Percentiles rank a stretch among this genome's conserved stretches.
phyloP scores from a whole-genome alignment of 1,140 invertebrate genomes.

The Drosophila lacertosa region DNA sequence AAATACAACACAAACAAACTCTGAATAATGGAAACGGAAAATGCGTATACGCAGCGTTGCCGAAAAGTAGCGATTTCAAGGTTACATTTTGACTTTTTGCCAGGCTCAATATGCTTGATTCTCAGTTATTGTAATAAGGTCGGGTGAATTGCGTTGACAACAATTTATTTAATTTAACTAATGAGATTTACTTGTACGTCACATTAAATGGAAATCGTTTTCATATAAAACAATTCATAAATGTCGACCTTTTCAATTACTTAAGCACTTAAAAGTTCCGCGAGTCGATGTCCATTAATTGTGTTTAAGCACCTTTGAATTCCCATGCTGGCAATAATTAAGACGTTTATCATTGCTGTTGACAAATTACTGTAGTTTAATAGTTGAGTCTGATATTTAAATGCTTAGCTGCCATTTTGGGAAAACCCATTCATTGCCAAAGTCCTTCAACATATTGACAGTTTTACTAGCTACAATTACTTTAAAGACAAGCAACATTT shows the following conservation, averaged over 20 bases:
- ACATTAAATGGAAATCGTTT: constrained; percentile 42
- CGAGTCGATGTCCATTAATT: not conserved
- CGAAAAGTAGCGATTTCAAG: constrained; percentile 9
- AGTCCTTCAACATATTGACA: constrained; percentile 1
- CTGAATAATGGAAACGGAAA: constrained; percentile 28
- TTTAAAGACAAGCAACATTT: constrained; percentile 5
- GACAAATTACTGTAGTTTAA: not conserved
- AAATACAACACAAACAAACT: not conserved
- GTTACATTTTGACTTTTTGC: constrained; percentile 5
- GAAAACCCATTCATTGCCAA: constrained; percentile 4
- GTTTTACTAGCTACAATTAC: not conserved
- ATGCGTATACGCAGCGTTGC: constrained; percentile 31
- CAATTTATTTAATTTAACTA: constrained; percentile 47
- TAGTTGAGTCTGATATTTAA: not conserved
- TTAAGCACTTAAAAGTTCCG: constrained; percentile 15
- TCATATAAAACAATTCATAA: constrained; percentile 15
- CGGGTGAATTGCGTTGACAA: constrained; percentile 6
- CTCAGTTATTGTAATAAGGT: constrained; percentile 8
- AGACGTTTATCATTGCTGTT: not conserved
- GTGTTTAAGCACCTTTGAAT: constrained; percentile 29
- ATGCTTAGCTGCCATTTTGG: not conserved
- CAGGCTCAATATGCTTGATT: not conserved
- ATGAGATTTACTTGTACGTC: constrained; percentile 31
- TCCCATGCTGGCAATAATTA: not conserved
- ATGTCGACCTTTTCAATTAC: constrained; percentile 41